Conservation (phyloP, 2,113 vertebrate genomes). For the Dendrocopos noguchii region DNA sequence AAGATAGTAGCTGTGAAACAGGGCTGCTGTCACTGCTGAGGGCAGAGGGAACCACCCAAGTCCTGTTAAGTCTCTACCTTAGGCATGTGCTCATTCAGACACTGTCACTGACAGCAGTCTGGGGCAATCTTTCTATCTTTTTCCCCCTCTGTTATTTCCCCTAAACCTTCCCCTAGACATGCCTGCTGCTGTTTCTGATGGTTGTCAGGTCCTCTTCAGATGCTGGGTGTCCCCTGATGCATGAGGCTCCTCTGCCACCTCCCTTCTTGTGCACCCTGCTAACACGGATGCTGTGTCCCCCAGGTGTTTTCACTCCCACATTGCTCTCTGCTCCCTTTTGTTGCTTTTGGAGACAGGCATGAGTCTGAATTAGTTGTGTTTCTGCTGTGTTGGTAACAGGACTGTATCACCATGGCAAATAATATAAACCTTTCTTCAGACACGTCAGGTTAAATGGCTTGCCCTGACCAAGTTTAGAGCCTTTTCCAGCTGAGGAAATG, state of each 20-base stretch:
- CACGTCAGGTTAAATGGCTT: background rate
- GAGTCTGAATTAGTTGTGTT: background rate
- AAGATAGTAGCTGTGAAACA: background rate
- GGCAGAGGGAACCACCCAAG: background rate
- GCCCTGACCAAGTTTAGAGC: accelerated
- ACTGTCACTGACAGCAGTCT: background rate
- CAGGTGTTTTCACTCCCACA: background rate
- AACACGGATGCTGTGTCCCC: too few relatives aligned
- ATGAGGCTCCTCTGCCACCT: background rate
- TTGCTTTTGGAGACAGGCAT: background rate
- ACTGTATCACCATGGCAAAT: background rate
- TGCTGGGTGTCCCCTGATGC: too few relatives aligned
- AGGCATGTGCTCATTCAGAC: background rate
- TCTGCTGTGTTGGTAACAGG: background rate
- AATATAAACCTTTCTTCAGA: background rate
- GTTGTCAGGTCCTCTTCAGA: background rate
- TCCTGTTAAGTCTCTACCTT: background rate
- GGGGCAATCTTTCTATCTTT: background rate
- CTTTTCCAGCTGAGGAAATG: background rate
- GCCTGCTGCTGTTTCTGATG: background rate
- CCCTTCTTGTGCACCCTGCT: too few relatives aligned
- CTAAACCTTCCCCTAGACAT: background rate
- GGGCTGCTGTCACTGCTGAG: background rate
- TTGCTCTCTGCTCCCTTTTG: background rate
- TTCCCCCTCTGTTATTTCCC: background rate